These are phyloP conservation scores for Alcedo atthis DNA, from an alignment of 2,797 vertebrate genomes.

Conservation along the genomic window DNA sequence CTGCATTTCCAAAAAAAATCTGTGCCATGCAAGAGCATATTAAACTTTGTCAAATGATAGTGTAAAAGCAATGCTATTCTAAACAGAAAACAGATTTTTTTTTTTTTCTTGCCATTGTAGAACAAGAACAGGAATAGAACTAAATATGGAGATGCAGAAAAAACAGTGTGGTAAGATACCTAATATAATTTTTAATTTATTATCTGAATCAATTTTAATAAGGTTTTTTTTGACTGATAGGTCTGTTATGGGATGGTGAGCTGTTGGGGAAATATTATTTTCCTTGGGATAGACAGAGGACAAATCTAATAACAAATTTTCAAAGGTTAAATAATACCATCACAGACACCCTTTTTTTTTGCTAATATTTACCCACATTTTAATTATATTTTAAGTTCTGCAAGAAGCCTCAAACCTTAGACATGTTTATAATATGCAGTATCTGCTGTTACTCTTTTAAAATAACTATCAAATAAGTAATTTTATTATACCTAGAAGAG, in stretches of 20 bases:
- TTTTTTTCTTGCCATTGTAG: conserved; percentile 57
- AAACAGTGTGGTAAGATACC: conserved; percentile 70
- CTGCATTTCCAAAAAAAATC: background rate
- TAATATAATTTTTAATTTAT: background rate
- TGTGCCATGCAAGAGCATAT: background rate
- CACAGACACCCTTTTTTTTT: background rate
- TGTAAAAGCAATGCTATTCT: background rate
- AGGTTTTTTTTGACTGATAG: background rate
- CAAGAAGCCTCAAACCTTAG: background rate
- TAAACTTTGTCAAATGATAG: background rate
- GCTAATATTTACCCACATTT: background rate
- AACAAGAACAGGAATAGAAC: conserved; percentile 20
- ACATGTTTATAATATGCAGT: background rate
- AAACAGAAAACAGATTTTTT: background rate
- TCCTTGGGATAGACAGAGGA: background rate
- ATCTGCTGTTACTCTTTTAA: background rate
- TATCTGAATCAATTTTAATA: background rate
- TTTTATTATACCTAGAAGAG: background rate
- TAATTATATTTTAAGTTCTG: background rate
- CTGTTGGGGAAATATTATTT: background rate
- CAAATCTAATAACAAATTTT: background rate
- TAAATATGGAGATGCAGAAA: conserved; percentile 69
- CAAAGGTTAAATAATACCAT: background rate
- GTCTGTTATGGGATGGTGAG: background rate
- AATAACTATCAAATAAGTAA: background rate